Evolutionary conservation across 2,797 vertebrate species (phyloP), one percentile per base, ranked within the genome.

Genomic region (Lophotriccus pileatus): DNA sequence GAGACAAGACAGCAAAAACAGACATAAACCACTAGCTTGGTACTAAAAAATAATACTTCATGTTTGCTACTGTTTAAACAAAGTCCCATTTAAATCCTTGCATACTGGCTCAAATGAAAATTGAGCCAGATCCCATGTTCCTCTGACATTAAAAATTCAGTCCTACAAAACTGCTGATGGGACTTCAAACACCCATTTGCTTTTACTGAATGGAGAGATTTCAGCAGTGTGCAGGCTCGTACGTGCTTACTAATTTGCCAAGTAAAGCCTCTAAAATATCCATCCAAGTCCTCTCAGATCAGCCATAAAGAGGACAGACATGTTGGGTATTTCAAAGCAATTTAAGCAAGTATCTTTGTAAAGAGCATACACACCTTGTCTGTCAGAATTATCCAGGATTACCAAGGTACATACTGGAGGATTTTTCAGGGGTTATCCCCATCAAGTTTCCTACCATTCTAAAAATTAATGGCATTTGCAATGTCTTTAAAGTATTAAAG

Each of bases 41-140:
- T 84, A 93, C 90, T 94, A 89, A 43, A 97, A 97, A 97, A 97
- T 96, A 97, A 96, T 93, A 96, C 94, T 96, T 82, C 77, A 86
- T 46, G 77, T 87, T 81, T 87, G 72, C 89, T 96, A 87, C 63
- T 73, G 58, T 90, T 97, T 76, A 72, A 81, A 94, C 64, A 89
- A 96, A 92, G 41, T 85, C 79, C 55, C 87, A 55, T 62, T 80
- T 81, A 94, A 93, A 96, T 86, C 75, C 89, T 91, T 91, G 52
- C 72, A 80, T 36, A 79, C 69, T 83, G 91, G 79, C 66, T 81
- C 87, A 46, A 94, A 90, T 67, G 44, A 93, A 91, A 74, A 95
- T 30, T 12, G 47, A 95, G 82, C 87, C 92, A 94, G 79, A 86
- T 75, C 75, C 81, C 77, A 27, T 62, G 73, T 66, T 91, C 28